Evolutionary conservation across 2,113 vertebrate species (phyloP), one percentile per base, ranked within the genome.

Genomic region (Falco punctatus): DNA sequence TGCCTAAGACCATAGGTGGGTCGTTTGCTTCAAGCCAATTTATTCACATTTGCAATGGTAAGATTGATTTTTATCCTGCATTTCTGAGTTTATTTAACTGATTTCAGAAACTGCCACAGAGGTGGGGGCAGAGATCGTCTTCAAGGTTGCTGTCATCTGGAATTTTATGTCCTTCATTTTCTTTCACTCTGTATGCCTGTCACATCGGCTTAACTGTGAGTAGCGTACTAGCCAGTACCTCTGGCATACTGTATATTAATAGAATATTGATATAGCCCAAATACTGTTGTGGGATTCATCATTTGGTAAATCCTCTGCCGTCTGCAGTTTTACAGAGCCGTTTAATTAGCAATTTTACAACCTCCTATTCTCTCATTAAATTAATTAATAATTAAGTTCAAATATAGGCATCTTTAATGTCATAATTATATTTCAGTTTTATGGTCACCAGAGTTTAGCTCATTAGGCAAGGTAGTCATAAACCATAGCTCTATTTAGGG

Each of bases 301-400:
- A 98, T 98, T 98, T 97, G 97, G 97, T 98, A 98, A 98, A 98
- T 98, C 98, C 97, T 98, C 96, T 95, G 97, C 97, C 96, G 91
- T 98, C 97, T 98, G 97, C 98, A 98, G 97, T 98, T 98, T 98
- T 98, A 98, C 97, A 97, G 97, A 98, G 97, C 95, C 52, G 86
- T 98, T 99, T 99, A 99, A 99, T 99, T 99, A 98, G 98, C 97
- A 97, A 95, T 98, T 99, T 99, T 99, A 98, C 96, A 98, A 94
- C 98, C 98, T 98, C 96, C 95, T 98, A 97, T 98, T 97, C 97
- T 98, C 98, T 98, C 98, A 98, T 98, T 98, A 98, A 98, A 99
- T 99, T 98, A 98, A 99, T 98, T 98, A 99, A 99, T 99, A 99
- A 98, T 98, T 98, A 98, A 98, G 98, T 98, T 98, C 98, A 98